These are phyloP conservation scores for Rhizoglyphus robini DNA, from an alignment of 1,140 invertebrate genomes.

Conservation along the genomic window DNA sequence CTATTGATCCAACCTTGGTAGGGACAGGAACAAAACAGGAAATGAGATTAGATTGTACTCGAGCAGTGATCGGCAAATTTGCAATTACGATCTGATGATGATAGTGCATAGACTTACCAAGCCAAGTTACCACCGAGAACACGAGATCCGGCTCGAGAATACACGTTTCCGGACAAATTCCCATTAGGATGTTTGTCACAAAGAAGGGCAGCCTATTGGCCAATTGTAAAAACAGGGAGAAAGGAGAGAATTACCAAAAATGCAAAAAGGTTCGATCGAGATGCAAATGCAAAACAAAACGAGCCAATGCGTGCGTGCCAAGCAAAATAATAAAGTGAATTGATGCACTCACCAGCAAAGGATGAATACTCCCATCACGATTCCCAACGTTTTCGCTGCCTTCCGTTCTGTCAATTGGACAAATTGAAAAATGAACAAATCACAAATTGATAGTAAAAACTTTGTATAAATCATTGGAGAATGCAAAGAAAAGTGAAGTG, in stretches of 20 bases:
- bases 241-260: not conserved
- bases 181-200: conserved; percentile 80
- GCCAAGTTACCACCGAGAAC: conserved; percentile 87
- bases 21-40: not conserved
- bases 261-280: not conserved
- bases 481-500: not conserved
- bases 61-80: not conserved
- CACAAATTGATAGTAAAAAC: not conserved
- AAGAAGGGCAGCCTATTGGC: conserved; percentile 88
- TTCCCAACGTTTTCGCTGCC: conserved; percentile 44
- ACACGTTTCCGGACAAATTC: conserved; percentile 64
- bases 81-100: not conserved
- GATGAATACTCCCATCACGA: conserved; percentile 85
- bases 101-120: conserved; percentile 4
- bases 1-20: conserved; percentile 86
- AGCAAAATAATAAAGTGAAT: conserved; percentile 31
- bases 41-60: not conserved
- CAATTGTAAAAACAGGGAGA: not conserved
- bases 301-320: not conserved
- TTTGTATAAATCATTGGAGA: not conserved
- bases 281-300: not conserved
- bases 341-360: conserved; percentile 48
- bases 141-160: conserved; percentile 76
- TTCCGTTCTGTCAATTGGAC: conserved; percentile 34
- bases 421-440: not conserved